Evolutionary conservation across 2,797 vertebrate species (phyloP), one percentile per base, ranked within the genome.

Genomic region (Tokudaia muenninki): DNA sequence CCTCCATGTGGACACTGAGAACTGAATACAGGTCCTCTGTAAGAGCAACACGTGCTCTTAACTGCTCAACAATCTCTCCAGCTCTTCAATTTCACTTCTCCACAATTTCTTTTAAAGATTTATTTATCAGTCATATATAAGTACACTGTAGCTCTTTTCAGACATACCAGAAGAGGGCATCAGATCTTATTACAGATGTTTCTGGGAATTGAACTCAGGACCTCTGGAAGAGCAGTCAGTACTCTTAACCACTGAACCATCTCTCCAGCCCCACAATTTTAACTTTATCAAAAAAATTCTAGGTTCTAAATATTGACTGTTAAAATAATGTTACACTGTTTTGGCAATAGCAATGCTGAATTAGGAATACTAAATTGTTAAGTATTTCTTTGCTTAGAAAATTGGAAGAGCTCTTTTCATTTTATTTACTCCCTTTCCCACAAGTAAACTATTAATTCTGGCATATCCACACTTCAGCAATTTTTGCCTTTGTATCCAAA

Each of bases 61-160:
- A 67, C 82, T 50, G 61, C 44, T 86, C 41, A 50, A 21, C 29
- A 11, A 65, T 31, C 41, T 65, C 41, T 84, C 37, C 37, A 31
- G 9, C 31, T 82, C 86, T 94, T 52, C 63, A 84, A 91, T 86
- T 96, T 90, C 41, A 94, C n/a, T 91, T 93, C 52, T 92, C 67
- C 5, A 74, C 11, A 61, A 72, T 82, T 86, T 65, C 55, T 52
- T 52, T 52, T 52, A 52, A 52, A 52, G 50, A 52, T 52, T 52
- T 52, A 52, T 52, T 52, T 52, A 52, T 52, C 50, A 52, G 9
- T 10, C 50, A 52, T 52, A 52, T 52, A 11, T 52, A 52, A 52
- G 50, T 52, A 52, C 10, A 52, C 50, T 52, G 47, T 50, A 11
- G 50, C 50, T 52, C 50, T 52, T 10, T 52, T 52, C 50, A 52